Percentiles rank a stretch among this genome's conserved stretches.
Conservation (phyloP, 2,113 vertebrate species). For the Psilopsiagon aurifrons region DNA sequence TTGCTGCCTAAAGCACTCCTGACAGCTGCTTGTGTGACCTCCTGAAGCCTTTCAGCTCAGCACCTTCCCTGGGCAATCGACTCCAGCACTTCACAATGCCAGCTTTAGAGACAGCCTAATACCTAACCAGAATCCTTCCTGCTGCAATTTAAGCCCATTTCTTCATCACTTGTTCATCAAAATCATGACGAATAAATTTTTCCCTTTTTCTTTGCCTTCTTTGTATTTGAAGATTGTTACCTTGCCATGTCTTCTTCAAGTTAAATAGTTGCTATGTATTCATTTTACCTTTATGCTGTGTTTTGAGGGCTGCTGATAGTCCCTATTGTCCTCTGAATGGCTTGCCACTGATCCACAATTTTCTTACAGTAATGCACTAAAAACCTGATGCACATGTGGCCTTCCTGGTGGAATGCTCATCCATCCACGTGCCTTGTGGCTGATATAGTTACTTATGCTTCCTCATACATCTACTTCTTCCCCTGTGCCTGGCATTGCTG, state of each 20-base stretch:
- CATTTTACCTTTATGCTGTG: neutral
- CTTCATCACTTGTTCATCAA: neutral
- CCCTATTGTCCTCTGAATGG: neutral
- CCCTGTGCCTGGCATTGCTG: neutral
- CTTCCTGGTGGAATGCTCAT: neutral
- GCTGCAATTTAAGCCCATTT: conserved; percentile 12
- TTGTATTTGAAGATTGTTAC: neutral
- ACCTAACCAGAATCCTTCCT: neutral
- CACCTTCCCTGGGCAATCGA: neutral
- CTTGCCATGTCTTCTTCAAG: neutral
- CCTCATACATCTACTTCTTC: neutral
- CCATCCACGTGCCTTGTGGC: neutral
- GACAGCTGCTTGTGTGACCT: neutral
- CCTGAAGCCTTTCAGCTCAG: neutral
- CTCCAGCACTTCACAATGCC: neutral
- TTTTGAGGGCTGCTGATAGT: neutral
- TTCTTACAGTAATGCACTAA: neutral
- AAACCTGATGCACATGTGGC: neutral
- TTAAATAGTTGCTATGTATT: neutral
- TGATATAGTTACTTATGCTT: neutral
- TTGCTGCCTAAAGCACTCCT: neutral
- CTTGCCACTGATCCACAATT: neutral
- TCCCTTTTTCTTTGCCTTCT: neutral
- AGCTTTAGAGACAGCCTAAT: neutral
- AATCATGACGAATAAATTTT: neutral